phyloP scores from a whole-genome alignment of 1,140 invertebrate genomes.

The Drosophila ercepeae region DNA sequence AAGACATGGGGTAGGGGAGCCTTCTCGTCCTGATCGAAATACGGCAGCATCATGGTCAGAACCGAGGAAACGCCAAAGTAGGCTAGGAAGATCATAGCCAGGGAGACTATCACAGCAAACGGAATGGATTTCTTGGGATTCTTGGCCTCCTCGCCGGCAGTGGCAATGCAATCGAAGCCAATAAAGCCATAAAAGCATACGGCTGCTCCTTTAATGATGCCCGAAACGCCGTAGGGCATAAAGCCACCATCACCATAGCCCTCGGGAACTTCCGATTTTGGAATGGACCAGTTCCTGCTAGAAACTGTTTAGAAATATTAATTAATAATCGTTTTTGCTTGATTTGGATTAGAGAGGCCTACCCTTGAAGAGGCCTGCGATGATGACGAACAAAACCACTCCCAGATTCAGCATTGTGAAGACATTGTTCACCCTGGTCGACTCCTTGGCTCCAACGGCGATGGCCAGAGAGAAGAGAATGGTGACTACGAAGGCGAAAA shows the following conservation, averaged over 20 bases:
- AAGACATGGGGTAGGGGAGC: conserved; percentile 91
- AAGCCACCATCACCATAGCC: conserved; percentile 90
- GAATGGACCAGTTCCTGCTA: conserved; percentile 88
- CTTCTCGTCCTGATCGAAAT: conserved; percentile 90
- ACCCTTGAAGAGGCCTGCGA: conserved; percentile 93
- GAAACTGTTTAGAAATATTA: conserved; percentile 25
- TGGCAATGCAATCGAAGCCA: conserved; percentile 95
- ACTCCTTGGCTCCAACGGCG: conserved; percentile 93
- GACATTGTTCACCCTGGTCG: conserved; percentile 94
- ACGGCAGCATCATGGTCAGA: conserved; percentile 95
- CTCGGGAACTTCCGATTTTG: conserved; percentile 85
- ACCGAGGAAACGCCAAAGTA: conserved; percentile 95
- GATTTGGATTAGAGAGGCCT: conserved; percentile 49
- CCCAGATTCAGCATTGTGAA: conserved; percentile 94
- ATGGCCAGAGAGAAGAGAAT: conserved; percentile 89
- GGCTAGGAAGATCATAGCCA: conserved; percentile 92
- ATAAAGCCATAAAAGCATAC: conserved; percentile 97
- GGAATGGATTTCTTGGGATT: conserved; percentile 95
- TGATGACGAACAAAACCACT: conserved; percentile 92
- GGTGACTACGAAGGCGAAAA: conserved; percentile 91
- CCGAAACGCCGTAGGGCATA: conserved; percentile 91
- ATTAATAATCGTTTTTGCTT: background rate
- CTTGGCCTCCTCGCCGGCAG: conserved; percentile 93
- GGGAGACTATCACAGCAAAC: conserved; percentile 92
- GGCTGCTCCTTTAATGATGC: conserved; percentile 92